Conservation (phyloP, 64 coral and sea anemone species). For the Stichodactyla helianthus region DNA sequence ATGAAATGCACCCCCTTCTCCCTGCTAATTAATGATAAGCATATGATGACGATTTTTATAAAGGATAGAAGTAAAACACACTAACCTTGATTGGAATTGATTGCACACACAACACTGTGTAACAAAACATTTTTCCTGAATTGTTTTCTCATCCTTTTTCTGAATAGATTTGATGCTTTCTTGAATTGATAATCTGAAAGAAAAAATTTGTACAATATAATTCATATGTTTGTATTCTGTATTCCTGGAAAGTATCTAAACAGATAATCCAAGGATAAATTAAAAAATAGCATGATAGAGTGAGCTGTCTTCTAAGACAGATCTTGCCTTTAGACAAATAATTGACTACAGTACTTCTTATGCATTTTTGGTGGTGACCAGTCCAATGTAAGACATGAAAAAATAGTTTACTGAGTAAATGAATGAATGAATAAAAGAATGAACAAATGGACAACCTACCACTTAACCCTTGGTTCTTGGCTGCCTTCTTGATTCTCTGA, state of each 20-base stretch:
- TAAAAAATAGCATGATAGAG: no score
- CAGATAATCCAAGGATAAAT: no score
- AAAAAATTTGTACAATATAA: background rate
- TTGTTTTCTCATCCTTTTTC: conserved; percentile 17
- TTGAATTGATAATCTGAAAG: conserved; percentile 7
- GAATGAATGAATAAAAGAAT: no score
- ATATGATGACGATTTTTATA: no score
- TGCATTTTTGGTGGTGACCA: no score
- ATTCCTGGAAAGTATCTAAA: background rate
- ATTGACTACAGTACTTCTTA: no score
- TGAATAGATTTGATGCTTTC: conserved; percentile 1
- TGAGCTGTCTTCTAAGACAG: no score
- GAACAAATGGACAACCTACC: background rate
- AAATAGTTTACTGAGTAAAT: background rate
- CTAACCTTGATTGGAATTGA: conserved; percentile 1
- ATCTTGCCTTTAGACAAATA: no score
- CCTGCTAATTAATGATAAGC: no score
- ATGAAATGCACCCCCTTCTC: no score
- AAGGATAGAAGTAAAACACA: background rate
- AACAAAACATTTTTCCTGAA: background rate
- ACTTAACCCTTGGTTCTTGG: background rate
- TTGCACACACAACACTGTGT: conserved; percentile 9
- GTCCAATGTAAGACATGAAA: background rate
- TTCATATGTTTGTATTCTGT: background rate
- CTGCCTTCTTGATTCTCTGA: background rate